Evolutionary conservation across 2,888 invertebrate species (phyloP), one percentile per base, ranked within the genome.

Genomic region (Lasioglossum villosulum): DNA sequence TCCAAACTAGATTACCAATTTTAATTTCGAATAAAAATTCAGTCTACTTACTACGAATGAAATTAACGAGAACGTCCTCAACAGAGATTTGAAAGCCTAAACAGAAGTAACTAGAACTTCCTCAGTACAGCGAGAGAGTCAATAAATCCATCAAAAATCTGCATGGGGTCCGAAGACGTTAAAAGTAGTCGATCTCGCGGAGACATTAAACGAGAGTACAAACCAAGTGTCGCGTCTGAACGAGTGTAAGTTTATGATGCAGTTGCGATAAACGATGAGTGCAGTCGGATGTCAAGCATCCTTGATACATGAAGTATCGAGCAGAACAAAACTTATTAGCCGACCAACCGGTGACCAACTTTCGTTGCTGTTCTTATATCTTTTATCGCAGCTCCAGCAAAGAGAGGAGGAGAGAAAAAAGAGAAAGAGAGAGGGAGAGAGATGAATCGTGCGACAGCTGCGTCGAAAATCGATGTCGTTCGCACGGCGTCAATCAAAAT

Each of bases 391-490:
- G n/a, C 52, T 56, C n/a, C 23, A 23, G 23, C 52, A 52, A 52
- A 82, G 27, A 59, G 14, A 59, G 27, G 14, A 5, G 14, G 14
- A 59, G 27, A 27, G 27, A 27, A 5, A 27, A 27, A 4, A 8
- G 52, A 52, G 52, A 23, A 1, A n/a, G n/a, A 63, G 30, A 63
- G 6, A 27, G 3, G n/a, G 10, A n/a, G n/a, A 10, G n/a, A 63
- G 30, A 63, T 14, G 30, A 30, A 12, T 30, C 39, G 56, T 12
- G 63, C 71, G 71, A 76, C 42, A 59, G 71, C 63, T 75, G 42
- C 80, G 59, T 45, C 72, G 66, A 71, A 73, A 63, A 78, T 77
- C 79, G 70, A 86, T 80, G 83, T 83, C 83, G 77, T 75, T 86
- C 76, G 78, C 75, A 48, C 78, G 78, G 68, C 14, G 68, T 68